Conservation (phyloP, 2,888 invertebrate species). For the Leucozona laternaria region DNA sequence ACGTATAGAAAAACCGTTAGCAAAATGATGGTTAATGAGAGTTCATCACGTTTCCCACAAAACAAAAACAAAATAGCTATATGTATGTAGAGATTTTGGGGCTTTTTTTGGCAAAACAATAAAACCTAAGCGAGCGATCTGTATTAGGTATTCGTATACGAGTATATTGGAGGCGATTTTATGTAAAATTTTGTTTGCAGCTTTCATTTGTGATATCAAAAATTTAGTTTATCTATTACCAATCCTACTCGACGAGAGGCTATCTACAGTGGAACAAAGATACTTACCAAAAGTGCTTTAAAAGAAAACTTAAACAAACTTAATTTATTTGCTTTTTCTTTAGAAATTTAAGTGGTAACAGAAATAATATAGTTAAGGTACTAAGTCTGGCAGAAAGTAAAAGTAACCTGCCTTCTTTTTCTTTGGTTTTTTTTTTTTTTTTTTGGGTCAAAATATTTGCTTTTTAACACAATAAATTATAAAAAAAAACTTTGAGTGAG, state of each 20-base stretch:
- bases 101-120: conserved; percentile 44
- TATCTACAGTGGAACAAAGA: conserved; percentile 74
- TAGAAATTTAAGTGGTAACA: conserved; percentile 70
- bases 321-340: conserved; percentile 70
- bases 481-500: conserved; percentile 16
- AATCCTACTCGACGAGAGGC: conserved; percentile 71
- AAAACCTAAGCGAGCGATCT: conserved; percentile 65
- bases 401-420: conserved; percentile 62
- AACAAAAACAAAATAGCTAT: background rate
- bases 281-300: conserved; percentile 75
- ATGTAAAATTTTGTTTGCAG: conserved; percentile 1
- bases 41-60: conserved; percentile 50
- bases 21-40: conserved; percentile 61
- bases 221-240: conserved; percentile 52
- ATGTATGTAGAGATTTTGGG: conserved; percentile 17
- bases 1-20: conserved; percentile 26
- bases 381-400: conserved; percentile 74
- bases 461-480: conserved; percentile 41
- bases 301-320: conserved; percentile 73
- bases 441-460: conserved; percentile 30
- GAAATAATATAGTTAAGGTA: conserved; percentile 67
- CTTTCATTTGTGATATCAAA: background rate
- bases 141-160: background rate
- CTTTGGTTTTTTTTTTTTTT: conserved; percentile 33
- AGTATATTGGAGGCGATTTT: background rate